A percentile compares a stretch with the other conserved stretches of the same genome.
phyloP scores from a whole-genome alignment of 2,888 invertebrate genomes.

The Tromatobia lineatoria region DNA sequence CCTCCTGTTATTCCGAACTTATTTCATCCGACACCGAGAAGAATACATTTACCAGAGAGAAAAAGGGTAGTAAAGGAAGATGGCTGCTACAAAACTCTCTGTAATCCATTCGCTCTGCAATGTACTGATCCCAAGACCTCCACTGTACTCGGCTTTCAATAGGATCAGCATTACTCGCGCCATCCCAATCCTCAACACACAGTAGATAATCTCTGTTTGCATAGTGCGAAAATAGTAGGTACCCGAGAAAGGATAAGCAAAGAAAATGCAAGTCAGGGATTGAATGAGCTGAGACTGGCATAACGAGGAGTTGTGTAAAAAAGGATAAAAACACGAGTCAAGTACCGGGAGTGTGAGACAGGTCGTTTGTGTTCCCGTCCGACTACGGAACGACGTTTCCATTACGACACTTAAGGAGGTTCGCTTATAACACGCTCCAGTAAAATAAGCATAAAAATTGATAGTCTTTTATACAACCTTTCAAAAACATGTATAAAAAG shows the following conservation, averaged over 20 bases:
- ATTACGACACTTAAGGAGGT: slow-evolving; percentile 2
- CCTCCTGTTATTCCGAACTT: not conserved
- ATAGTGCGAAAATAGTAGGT: slow-evolving; percentile 2
- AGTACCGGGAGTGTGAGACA: not conserved
- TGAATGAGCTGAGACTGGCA: not conserved
- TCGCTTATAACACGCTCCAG: not conserved
- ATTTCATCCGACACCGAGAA: not conserved
- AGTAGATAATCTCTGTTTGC: slow-evolving; percentile 8
- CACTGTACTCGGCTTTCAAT: slow-evolving; percentile 12
- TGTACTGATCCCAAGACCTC: slow-evolving; percentile 17
- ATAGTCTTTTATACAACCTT: not conserved
- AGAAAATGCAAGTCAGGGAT: slow-evolving; percentile 10
- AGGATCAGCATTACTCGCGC: slow-evolving; percentile 14
- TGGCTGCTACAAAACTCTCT: not conserved
- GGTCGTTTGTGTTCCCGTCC: not conserved
- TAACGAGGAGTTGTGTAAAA: not conserved
- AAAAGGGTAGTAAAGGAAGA: not conserved
- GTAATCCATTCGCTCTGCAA: slow-evolving; percentile 23
- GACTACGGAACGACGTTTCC: slow-evolving; percentile 2
- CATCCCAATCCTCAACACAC: not conserved
- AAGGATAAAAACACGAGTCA: not conserved
- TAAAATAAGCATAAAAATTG: not conserved
- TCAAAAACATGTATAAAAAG: not conserved
- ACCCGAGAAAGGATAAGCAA: not conserved
- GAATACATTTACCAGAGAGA: not conserved